Conservation (phyloP, 2,888 invertebrate genomes). For the Thecocarcelia acutangulata region DNA sequence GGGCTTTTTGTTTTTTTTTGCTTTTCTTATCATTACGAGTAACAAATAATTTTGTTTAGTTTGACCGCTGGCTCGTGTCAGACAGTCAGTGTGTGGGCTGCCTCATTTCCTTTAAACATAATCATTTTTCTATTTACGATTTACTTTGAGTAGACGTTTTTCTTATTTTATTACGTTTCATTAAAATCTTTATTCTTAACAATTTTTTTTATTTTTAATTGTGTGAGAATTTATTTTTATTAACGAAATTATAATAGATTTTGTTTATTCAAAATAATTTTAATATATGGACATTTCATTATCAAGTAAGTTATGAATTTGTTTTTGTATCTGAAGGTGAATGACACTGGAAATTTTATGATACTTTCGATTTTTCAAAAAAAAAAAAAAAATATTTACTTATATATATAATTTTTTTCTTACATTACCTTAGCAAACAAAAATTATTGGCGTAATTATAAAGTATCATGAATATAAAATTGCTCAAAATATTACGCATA, state of each 20-base stretch:
- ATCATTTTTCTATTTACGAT: constrained; percentile 18
- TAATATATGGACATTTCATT: constrained; percentile 60
- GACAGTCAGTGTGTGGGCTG: constrained; percentile 57
- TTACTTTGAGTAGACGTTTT: background rate
- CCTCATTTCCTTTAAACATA: constrained; percentile 27
- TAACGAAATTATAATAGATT: constrained; percentile 53
- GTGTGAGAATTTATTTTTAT: constrained; percentile 43
- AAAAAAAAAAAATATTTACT: no score
- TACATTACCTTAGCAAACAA: no score
- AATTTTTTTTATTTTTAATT: constrained; percentile 22
- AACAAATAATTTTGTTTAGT: constrained; percentile 36
- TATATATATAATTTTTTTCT: no score
- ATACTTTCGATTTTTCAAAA: background rate
- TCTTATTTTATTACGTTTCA: constrained; percentile 21
- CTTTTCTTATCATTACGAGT: background rate
- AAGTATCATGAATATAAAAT: no score
- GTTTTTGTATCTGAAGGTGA: background rate
- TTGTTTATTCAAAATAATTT: constrained; percentile 42
- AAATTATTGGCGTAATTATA: no score
- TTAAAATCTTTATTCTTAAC: constrained; percentile 31
- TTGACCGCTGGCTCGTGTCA: constrained; percentile 53
- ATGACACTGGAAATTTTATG: background rate
- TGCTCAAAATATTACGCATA: no score
- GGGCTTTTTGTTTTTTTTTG: constrained; percentile 8
- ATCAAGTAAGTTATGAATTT: constrained; percentile 56